These are phyloP conservation scores for Diachrysia chrysitis DNA, from an alignment of 2,888 invertebrate species.

Conservation along the genomic window DNA sequence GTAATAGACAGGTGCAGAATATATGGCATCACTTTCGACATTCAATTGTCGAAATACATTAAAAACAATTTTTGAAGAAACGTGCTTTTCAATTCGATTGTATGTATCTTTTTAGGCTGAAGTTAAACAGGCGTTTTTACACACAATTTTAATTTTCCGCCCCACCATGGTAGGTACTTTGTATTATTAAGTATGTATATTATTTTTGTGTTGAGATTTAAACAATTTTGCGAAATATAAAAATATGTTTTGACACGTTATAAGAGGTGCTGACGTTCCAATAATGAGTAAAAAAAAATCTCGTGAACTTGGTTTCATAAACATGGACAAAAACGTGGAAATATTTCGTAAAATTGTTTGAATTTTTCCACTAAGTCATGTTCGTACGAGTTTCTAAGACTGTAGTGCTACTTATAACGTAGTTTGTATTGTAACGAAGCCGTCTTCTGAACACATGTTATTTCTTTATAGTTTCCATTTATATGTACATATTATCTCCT, in stretches of 20 bases:
- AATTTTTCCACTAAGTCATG: slow-evolving; percentile 9
- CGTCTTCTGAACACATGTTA: slow-evolving; percentile 55
- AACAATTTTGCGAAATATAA: slow-evolving; percentile 17
- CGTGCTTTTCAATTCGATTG: neutral
- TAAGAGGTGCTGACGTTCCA: neutral
- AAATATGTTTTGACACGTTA: neutral
- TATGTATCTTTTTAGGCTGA: neutral
- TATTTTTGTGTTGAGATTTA: slow-evolving; percentile 16
- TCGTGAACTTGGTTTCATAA: neutral
- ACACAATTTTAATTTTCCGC: slow-evolving; percentile 22
- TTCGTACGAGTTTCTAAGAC: slow-evolving; percentile 54
- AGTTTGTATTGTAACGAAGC: slow-evolving; percentile 54
- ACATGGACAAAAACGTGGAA: neutral
- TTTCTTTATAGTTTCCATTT: slow-evolving; percentile 45
- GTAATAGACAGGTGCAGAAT: neutral
- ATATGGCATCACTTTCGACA: neutral
- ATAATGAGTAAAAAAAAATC: no score
- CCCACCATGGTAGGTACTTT: no score
- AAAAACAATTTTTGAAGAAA: neutral
- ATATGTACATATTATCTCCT: slow-evolving; percentile 46
- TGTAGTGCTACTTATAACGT: slow-evolving; percentile 55
- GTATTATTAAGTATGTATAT: slow-evolving; percentile 29
- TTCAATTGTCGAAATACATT: neutral
- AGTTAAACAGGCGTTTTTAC: neutral
- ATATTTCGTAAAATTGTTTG: slow-evolving; percentile 21